Evolutionary conservation across 2,113 vertebrate genomes (phyloP).

Genomic region (Eurypyga helias): DNA sequence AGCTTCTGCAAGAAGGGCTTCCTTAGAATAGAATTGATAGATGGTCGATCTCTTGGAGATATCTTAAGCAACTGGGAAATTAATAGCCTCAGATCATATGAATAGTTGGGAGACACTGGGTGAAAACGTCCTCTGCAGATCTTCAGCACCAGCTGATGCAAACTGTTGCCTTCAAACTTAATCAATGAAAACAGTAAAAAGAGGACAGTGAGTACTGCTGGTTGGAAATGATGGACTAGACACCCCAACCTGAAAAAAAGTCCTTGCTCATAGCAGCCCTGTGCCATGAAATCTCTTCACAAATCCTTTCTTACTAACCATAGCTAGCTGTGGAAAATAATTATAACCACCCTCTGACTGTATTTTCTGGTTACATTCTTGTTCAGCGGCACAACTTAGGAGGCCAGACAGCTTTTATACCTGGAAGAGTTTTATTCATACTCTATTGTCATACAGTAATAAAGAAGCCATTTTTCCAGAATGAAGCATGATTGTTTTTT

Average conservation of each 20-base stretch:
- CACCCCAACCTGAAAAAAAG: not conserved
- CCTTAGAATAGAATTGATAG: slow-evolving; percentile 84
- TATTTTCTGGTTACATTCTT: not conserved
- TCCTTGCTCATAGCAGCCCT: not conserved
- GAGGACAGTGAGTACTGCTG: not conserved
- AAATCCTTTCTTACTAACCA: not conserved
- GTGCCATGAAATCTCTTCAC: not conserved
- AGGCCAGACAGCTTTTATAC: not conserved
- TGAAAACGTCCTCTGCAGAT: slow-evolving; percentile 86
- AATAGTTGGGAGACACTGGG: slow-evolving; percentile 82
- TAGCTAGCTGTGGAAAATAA: not conserved
- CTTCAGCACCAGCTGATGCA: slow-evolving; percentile 86
- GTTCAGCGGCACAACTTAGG: not conserved
- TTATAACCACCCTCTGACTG: not conserved
- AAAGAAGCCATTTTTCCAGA: not conserved
- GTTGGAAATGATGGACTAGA: not conserved
- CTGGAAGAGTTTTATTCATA: not conserved
- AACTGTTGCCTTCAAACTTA: slow-evolving; percentile 86
- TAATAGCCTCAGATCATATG: slow-evolving; percentile 79
- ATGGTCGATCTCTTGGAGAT: slow-evolving; percentile 85
- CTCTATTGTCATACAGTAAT: not conserved
- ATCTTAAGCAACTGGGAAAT: slow-evolving; percentile 88
- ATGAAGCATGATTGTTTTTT: not conserved
- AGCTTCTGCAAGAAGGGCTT: slow-evolving; percentile 82
- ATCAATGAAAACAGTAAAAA: not conserved